Percentiles rank a stretch among this genome's conserved stretches.
Conservation (phyloP, 2,888 invertebrate species). For the Aproaerema taeniolella region DNA sequence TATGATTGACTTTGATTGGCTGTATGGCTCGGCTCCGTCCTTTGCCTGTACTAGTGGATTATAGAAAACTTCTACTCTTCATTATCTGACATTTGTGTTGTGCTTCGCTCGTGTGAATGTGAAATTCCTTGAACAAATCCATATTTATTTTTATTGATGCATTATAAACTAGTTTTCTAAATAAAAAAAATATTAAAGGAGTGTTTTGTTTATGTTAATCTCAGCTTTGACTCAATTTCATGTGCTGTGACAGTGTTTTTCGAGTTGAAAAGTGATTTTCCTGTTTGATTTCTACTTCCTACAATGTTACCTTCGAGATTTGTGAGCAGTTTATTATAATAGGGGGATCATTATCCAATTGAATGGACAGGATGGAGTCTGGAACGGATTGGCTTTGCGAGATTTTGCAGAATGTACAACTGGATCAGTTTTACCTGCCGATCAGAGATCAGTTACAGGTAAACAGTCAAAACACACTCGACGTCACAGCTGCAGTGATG, state of each 20-base stretch:
- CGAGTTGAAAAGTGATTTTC: constrained; percentile 18
- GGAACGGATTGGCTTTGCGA: constrained; percentile 90
- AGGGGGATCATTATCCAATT: constrained; percentile 20
- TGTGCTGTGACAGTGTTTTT: too few species aligned
- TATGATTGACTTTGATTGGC: too few species aligned
- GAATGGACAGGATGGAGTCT: constrained; percentile 52
- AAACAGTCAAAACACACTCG: constrained; percentile 27
- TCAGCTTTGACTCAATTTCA: too few species aligned
- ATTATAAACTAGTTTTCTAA: constrained; percentile 5
- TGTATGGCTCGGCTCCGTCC: background rate
- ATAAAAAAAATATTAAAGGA: constrained; percentile 14
- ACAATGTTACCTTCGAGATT: constrained; percentile 48
- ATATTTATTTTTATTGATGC: constrained; percentile 4
- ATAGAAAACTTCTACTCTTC: background rate
- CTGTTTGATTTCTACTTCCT: constrained; percentile 53
- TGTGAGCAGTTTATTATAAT: constrained; percentile 25
- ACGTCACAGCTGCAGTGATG: constrained; percentile 9
- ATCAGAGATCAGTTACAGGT: constrained; percentile 95
- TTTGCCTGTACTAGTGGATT: background rate
- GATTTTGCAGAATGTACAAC: constrained; percentile 91
- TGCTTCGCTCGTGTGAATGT: background rate
- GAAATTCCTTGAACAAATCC: background rate
- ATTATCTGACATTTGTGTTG: background rate
- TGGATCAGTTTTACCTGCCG: constrained; percentile 92
- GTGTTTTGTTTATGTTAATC: too few species aligned